Evolutionary conservation across 2,797 vertebrate genomes (phyloP), one percentile per base, ranked within the genome.

Genomic region (Tokudaia muenninki): DNA sequence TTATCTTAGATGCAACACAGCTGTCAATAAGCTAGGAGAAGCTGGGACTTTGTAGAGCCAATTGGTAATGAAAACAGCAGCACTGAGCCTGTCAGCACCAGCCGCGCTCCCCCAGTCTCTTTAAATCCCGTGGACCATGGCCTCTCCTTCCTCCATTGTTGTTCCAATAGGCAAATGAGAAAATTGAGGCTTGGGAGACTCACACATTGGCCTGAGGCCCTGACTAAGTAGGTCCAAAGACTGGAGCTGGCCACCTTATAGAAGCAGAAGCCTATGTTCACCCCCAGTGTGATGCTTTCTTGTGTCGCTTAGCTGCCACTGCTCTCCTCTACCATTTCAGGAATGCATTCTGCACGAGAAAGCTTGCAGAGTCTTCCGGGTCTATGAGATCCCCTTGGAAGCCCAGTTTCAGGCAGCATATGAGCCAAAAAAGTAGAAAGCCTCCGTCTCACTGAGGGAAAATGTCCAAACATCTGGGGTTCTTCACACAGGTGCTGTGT

Each of bases 231-330:
- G 79, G 34, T 21, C 59, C 80, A 37, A 79, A 86, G 34, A 59
- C 34, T 24, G 0, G 22, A 63, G 17, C 5, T 37, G 9, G 41
- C 17, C 29, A 44, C 70, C 31, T 19, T 1, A 0, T 0, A 0
- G 19, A 61, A 13, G 19, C 5, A 0, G 52, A 57, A 70, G 37
- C 22, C 67, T 37, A 0, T 0, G 1, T 9, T 52, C 34, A 24
- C 21, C 16, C 47, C 21, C 72, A 6, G 44, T 61, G 5, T 41
- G 1, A 9, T 47, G 87, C 70, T 44, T 21, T 67, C 72, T 91
- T 44, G 82, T 74, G 29, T 50, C 44, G 65, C 67, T 50, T 78
- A 34, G 90, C 92, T 41, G 21, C 89, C 75, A 94, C 59, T 61
- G 72, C 72, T 59, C 65, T 34, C 41, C 78, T 87, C 17, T 14